Evolutionary conservation across 1,140 invertebrate species (phyloP), one percentile per base, ranked within the genome.

Genomic region (Saccostrea glomerata): DNA sequence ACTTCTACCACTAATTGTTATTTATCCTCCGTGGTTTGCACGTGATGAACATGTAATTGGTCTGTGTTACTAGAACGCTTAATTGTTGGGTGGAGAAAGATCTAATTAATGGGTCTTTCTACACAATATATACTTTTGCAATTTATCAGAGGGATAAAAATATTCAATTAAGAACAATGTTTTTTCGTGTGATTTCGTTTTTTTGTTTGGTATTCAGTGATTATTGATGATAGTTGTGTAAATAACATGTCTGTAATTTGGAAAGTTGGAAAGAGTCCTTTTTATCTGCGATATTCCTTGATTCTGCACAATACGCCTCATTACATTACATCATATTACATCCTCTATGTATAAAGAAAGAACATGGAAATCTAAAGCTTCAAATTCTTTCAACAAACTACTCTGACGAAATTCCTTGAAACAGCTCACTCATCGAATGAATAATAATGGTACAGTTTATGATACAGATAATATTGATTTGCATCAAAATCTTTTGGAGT

Each of bases 1-100:
- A 36, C 25, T 77, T 77, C 70, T 36, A 25, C 30, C 70, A 77
- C 70, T 77, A 77, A 77, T 77, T 77, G 25, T 30, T 77, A 77
- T 77, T 77, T 77, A 77, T 36, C 25, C 70, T 36, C 70, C 25
- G 70, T 77, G 70, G 70, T 77, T 77, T 77, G 5, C 23, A 77
- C 23, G 70, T 36, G 30, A 77, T 77, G 70, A 77, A 15, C 70
- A 25, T 77, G 70, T 36, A 30, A 77, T 77, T 25, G 70, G 70
- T 77, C 25, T 77, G 23, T 36, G 25, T 25, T 77, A 12, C 25
- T 77, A 25, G 25, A 13, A 77, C 7, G 70, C 70, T 36, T 77
- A 77, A 77, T 77, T 77, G 70, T 66, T 66, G 60, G 60, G 60
- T 66, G 60, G 60, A 66, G 20, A 36, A 36, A 66, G 20, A 25